Base-by-base conservation (phyloP, 2,888 invertebrate genomes). In the Melanchra persicariae region DNA sequence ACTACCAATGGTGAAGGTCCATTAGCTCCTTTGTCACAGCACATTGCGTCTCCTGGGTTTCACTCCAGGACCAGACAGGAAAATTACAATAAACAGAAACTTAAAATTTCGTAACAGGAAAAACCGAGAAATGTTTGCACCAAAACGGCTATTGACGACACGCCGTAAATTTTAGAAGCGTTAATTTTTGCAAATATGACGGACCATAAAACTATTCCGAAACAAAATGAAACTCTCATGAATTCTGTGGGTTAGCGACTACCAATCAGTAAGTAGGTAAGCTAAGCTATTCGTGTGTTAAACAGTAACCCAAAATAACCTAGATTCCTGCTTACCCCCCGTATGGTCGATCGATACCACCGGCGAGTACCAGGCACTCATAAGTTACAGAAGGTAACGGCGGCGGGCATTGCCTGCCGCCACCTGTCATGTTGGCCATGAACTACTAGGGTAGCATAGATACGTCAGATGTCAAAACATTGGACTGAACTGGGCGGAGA, bases 341-440 rank as follows among this genome's bases (percentile, higher is more conserved):
- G 4, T 30, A 45, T 61, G 1, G 0, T 15, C 51, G 69, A 80
- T 80, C 79, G 81, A 80, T 80, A 80, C 34, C 19, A n/a, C 61
- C 37, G n/a, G 22, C 40, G 40, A 58, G 81, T 80, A 80, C 81
- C 77, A 80, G 81, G 77, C 79, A 45, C 69, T 45, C 64, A 80
- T 58, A 77, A 70, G 34, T 43, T 69, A 60, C 49, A 57, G 69
- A 54, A 64, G 62, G 49, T 51, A 70, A 47, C 45, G 1, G 67
- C 73, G 62, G 65, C 59, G 45, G 57, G 43, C 65, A 72, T 72
- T 40, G 69, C 69, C 66, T 72, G 69, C 58, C 78, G 61, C 69
- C 76, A 75, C 65, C 80, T 80, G 80, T 34, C 79, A 72, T 26
- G 49, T 22, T 80, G 79, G 63, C 81, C 81, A 66, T 80, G 79